Evolutionary conservation across 1,140 invertebrate species (phyloP).

Genomic region (Cotesia vestalis): DNA sequence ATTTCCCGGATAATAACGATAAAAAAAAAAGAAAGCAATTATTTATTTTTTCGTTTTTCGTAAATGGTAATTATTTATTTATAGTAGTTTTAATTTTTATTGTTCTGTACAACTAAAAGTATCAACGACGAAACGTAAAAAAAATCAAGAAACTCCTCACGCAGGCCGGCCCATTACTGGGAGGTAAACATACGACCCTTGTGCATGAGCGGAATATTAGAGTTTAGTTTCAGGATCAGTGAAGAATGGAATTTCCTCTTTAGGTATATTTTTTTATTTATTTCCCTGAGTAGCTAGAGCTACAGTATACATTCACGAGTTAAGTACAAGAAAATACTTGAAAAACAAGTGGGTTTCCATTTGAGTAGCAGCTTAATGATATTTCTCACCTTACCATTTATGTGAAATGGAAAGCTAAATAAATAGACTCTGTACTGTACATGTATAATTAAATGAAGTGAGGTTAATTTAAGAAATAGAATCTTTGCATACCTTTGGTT

Average conservation of each 20-base stretch:
- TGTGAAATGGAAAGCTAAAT: slow-evolving; percentile 19
- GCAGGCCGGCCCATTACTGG: slow-evolving; percentile 47
- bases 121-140: slow-evolving; percentile 17
- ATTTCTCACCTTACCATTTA: slow-evolving; percentile 10
- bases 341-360: slow-evolving; percentile 16
- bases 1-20: no score
- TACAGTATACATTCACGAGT: neutral
- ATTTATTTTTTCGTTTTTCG: slow-evolving; percentile 25
- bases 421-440: slow-evolving; percentile 19
- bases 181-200: slow-evolving; percentile 52
- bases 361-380: slow-evolving; percentile 12
- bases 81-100: slow-evolving; percentile 16
- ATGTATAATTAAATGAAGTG: slow-evolving; percentile 11
- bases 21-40: no score
- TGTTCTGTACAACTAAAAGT: neutral
- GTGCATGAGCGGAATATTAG: slow-evolving; percentile 50
- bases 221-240: slow-evolving; percentile 25
- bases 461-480: neutral
- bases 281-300: neutral
- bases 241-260: slow-evolving; percentile 32
- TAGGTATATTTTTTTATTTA: slow-evolving; percentile 13
- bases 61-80: neutral
- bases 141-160: slow-evolving; percentile 53
- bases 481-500: no score
- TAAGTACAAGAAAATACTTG: slow-evolving; percentile 13